Conservation (phyloP, 2,888 invertebrate genomes). For the Ophion ventricosus region DNA sequence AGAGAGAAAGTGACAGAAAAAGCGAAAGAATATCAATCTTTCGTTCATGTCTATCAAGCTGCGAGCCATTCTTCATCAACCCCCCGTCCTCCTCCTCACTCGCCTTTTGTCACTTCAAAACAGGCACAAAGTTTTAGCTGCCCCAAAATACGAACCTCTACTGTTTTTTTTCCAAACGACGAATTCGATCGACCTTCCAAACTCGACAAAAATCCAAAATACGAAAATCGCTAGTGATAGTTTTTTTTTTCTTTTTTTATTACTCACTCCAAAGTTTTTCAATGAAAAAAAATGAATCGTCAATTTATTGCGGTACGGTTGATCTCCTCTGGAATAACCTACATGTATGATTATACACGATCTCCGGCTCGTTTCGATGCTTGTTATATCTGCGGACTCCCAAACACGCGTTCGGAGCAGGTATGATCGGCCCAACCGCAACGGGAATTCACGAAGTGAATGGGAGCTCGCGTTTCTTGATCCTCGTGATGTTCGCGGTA, state of each 20-base stretch:
- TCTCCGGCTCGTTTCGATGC: conserved; percentile 39
- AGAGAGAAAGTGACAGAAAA: not conserved
- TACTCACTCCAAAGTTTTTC: conserved; percentile 10
- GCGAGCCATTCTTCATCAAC: no score
- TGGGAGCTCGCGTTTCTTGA: conserved; percentile 58
- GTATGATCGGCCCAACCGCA: conserved; percentile 48
- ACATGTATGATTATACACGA: not conserved
- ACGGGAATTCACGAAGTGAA: conserved; percentile 34
- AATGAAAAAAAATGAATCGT: not conserved
- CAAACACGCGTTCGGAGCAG: conserved; percentile 9
- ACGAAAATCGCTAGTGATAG: not conserved
- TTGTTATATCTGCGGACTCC: conserved; percentile 15
- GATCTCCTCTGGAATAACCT: not conserved
- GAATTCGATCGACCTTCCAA: no score
- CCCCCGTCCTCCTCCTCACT: no score
- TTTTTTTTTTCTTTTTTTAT: not conserved
- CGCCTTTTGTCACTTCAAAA: no score
- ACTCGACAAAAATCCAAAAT: not conserved
- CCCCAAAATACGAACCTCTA: not conserved
- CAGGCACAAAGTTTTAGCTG: no score
- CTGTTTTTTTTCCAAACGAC: no score
- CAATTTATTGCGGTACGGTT: not conserved
- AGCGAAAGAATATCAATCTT: conserved; percentile 27
- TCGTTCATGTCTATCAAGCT: not conserved
- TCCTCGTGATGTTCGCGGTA: conserved; percentile 33